Evolutionary conservation across 2,888 invertebrate species (phyloP).

Genomic region (Netelia melanura): DNA sequence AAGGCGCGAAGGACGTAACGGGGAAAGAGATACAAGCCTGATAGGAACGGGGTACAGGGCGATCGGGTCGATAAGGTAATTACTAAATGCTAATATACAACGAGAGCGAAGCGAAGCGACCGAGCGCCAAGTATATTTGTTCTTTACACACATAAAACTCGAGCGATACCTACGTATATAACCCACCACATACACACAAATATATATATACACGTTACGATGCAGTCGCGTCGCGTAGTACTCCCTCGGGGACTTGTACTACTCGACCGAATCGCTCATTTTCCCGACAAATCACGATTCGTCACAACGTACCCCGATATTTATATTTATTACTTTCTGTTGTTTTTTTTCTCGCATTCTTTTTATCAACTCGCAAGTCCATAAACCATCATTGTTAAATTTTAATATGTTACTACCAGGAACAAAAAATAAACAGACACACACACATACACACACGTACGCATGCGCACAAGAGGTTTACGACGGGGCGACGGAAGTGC

Average conservation of each 20-base stretch:
- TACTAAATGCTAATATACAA: conserved; percentile 81
- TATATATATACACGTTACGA: neutral
- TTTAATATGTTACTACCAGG: too few relatives aligned
- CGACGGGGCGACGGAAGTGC: neutral
- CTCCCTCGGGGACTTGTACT: conserved; percentile 14
- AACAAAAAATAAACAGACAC: too few relatives aligned
- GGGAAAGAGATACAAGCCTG: conserved; percentile 79
- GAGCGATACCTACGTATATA: conserved; percentile 1
- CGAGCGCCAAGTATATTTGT: conserved; percentile 75
- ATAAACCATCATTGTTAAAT: too few relatives aligned
- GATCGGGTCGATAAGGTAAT: conserved; percentile 82
- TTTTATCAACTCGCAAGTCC: too few relatives aligned
- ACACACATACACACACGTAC: too few relatives aligned
- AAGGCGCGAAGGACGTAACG: conserved; percentile 80
- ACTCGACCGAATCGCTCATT: conserved; percentile 30
- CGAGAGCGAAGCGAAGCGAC: conserved; percentile 59
- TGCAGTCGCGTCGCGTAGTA: neutral
- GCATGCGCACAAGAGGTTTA: neutral
- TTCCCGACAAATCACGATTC: conserved; percentile 12
- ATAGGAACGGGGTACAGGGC: conserved; percentile 78
- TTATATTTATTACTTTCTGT: neutral
- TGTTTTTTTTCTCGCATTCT: neutral
- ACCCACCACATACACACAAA: neutral
- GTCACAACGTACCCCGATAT: too few relatives aligned
- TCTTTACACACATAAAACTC: conserved; percentile 68